Conservation (phyloP, 2,888 invertebrate species). For the Holacanthella duospinosa region DNA sequence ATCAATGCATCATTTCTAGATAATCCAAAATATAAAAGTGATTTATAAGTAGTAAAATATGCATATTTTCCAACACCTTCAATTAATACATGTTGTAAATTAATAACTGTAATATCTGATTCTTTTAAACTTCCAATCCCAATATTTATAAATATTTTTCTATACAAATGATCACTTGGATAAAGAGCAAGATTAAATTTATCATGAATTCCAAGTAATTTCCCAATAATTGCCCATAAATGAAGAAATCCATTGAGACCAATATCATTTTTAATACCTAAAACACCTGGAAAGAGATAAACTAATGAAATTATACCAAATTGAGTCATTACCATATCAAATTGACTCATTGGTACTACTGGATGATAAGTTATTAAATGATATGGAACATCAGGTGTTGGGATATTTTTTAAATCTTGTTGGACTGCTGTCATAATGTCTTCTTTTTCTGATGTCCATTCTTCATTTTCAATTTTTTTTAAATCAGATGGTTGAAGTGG, state of each 20-base stretch:
- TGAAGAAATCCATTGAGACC: conserved; percentile 5
- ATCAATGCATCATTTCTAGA: conserved; percentile 5
- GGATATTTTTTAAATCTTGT: not conserved
- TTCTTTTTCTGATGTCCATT: not conserved
- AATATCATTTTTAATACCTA: not conserved
- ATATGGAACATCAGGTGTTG: not conserved
- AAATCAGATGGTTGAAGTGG: not conserved
- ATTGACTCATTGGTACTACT: conserved; percentile 6
- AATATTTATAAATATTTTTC: conserved; percentile 20
- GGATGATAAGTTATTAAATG: conserved; percentile 3
- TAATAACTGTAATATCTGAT: conserved; percentile 23
- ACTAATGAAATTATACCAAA: conserved; percentile 5
- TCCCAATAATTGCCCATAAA: conserved; percentile 6
- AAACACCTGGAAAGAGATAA: not conserved
- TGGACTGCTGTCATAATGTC: not conserved
- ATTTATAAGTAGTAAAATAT: conserved; percentile 18
- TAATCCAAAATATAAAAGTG: conserved; percentile 19
- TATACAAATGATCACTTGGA: conserved; percentile 15
- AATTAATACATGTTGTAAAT: conserved; percentile 22
- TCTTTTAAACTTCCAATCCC: conserved; percentile 26
- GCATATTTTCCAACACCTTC: conserved; percentile 16
- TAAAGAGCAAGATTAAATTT: conserved; percentile 13
- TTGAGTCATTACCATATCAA: conserved; percentile 8
- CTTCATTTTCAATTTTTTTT: not conserved
- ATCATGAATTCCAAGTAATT: conserved; percentile 7